Evolutionary conservation across 2,113 vertebrate genomes (phyloP).

Genomic region (Phyllostomus discolor): DNA sequence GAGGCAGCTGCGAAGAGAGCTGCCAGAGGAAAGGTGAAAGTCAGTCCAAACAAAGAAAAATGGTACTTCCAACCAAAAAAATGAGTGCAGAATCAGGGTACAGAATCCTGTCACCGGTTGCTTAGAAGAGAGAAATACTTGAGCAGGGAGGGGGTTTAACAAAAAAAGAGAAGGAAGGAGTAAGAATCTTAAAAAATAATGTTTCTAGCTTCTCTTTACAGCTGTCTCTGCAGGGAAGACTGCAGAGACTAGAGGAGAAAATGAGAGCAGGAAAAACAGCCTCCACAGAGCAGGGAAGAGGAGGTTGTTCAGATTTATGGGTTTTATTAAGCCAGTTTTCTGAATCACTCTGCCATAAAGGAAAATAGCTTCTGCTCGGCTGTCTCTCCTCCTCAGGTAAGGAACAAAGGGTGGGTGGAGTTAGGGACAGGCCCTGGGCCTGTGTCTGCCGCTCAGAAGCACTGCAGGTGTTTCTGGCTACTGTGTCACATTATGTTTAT

Average conservation of each 20-base stretch:
- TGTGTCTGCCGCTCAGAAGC: conserved; percentile 12
- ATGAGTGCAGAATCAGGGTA: background rate
- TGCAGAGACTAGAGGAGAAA: background rate
- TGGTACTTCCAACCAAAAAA: background rate
- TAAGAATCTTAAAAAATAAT: conserved; percentile 28
- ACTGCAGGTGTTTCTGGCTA: conserved; percentile 24
- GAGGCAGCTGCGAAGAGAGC: background rate
- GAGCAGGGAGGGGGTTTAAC: background rate
- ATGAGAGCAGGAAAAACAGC: conserved; percentile 40
- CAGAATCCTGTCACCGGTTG: background rate
- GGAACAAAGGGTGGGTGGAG: conserved; percentile 54
- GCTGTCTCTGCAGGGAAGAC: conserved; percentile 38
- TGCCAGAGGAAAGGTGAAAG: background rate
- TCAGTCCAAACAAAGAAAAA: conserved; percentile 4
- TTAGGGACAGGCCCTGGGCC: background rate
- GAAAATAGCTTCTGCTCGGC: conserved; percentile 63
- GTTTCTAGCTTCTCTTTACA: conserved; percentile 30
- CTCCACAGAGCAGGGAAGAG: conserved; percentile 61
- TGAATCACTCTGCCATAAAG: conserved; percentile 66
- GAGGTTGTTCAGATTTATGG: conserved; percentile 71
- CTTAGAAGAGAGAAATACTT: conserved; percentile 29
- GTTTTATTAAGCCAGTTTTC: conserved; percentile 74
- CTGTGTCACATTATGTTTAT: conserved; percentile 4
- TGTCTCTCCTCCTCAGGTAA: conserved; percentile 59
- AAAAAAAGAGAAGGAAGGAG: background rate